Evolutionary conservation across 1,140 invertebrate species (phyloP).

Genomic region (Drosophila guanche): DNA sequence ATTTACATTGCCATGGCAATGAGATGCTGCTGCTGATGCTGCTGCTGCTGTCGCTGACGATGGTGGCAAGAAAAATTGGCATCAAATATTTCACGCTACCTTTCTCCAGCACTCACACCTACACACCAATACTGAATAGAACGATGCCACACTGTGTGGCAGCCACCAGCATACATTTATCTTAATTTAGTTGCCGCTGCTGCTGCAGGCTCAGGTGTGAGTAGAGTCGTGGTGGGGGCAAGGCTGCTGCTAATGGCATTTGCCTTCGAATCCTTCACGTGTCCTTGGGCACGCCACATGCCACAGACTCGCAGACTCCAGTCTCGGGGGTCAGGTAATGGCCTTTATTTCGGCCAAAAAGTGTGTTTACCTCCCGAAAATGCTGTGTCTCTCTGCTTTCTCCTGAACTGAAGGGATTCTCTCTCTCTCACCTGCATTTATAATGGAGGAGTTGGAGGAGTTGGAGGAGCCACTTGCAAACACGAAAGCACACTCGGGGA

Average conservation of each 20-base stretch:
- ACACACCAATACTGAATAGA: slow-evolving; percentile 4
- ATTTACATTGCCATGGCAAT: slow-evolving; percentile 53
- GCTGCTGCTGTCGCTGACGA: slow-evolving; percentile 4
- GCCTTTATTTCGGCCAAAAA: slow-evolving; percentile 50
- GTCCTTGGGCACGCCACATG: slow-evolving; percentile 64
- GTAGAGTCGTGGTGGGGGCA: slow-evolving; percentile 1
- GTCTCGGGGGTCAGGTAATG: slow-evolving; percentile 37
- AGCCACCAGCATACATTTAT: slow-evolving; percentile 58
- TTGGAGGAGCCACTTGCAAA: slow-evolving; percentile 34
- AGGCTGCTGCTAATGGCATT: slow-evolving; percentile 60
- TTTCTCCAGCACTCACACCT: slow-evolving; percentile 32
- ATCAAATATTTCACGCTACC: slow-evolving; percentile 73
- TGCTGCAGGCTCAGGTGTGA: slow-evolving; percentile 33
- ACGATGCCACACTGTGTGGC: slow-evolving; percentile 10
- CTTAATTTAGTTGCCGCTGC: slow-evolving; percentile 64
- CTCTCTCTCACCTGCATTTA: slow-evolving; percentile 53
- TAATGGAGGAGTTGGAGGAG: slow-evolving; percentile 44
- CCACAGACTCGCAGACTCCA: slow-evolving; percentile 21
- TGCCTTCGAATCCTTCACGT: slow-evolving; percentile 69
- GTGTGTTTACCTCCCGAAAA: slow-evolving; percentile 65
- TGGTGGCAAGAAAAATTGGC: slow-evolving; percentile 67
- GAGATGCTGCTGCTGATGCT: slow-evolving; percentile 2
- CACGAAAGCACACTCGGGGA: slow-evolving; percentile 32
- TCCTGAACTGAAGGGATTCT: slow-evolving; percentile 4
- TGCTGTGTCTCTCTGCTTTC: slow-evolving; percentile 36